These are phyloP conservation scores for Dolichoris vasculosae DNA, from an alignment of 1,140 invertebrate genomes.

Conservation along the genomic window DNA sequence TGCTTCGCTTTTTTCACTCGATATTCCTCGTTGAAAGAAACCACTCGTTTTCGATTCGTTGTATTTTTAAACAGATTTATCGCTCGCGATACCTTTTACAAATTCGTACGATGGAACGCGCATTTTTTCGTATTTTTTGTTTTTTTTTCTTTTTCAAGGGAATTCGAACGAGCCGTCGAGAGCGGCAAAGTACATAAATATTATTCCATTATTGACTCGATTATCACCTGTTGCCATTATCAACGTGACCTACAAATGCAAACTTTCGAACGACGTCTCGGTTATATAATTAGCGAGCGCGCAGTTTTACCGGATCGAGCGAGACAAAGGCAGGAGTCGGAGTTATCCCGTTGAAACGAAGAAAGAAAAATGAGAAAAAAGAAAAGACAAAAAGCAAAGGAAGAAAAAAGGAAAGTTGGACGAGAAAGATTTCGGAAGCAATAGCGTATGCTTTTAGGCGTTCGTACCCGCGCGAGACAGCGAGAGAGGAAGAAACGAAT, in stretches of 20 bases:
- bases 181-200: neutral
- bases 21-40: no score
- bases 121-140: no score
- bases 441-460: neutral
- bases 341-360: neutral
- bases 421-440: conserved; percentile 32
- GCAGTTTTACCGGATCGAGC: neutral
- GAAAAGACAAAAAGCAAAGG: neutral
- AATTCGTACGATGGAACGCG: no score
- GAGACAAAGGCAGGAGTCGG: neutral
- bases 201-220: neutral
- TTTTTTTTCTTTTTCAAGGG: no score
- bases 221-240: neutral
- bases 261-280: neutral
- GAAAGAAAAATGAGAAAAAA: neutral
- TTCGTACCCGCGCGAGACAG: neutral
- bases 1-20: no score
- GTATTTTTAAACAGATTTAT: no score
- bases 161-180: neutral
- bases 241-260: neutral
- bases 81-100: no score
- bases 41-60: no score
- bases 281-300: neutral
- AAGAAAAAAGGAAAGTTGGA: no score
- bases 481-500: conserved; percentile 53